phyloP scores from a whole-genome alignment of 2,113 vertebrate genomes.

The Aspiorhynchus laticeps region DNA sequence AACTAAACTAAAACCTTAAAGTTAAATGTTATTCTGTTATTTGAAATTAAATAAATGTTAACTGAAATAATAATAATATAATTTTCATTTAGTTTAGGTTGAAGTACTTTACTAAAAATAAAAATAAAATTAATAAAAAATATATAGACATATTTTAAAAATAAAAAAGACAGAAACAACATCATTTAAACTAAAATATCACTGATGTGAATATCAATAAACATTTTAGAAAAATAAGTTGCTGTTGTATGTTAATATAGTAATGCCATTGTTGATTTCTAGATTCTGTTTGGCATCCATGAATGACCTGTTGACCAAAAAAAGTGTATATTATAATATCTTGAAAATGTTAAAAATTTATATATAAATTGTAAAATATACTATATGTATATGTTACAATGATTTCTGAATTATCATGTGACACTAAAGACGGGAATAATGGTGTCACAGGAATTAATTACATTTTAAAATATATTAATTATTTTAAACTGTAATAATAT shows the following conservation, averaged over 20 bases:
- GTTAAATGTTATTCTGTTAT: not conserved
- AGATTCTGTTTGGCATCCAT: not conserved
- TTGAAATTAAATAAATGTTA: not conserved
- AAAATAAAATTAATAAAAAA: not conserved
- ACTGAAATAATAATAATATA: not conserved
- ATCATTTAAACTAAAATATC: too few species aligned
- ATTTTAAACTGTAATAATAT: too few species aligned
- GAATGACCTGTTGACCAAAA: not conserved
- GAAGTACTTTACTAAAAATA: not conserved
- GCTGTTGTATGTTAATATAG: too few species aligned
- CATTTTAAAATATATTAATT: not conserved
- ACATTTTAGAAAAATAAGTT: too few species aligned
- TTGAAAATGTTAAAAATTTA: not conserved
- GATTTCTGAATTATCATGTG: too few species aligned
- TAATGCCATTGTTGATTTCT: not conserved
- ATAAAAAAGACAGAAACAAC: too few species aligned
- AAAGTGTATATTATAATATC: not conserved
- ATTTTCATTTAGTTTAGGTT: not conserved
- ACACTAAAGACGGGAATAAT: too few species aligned
- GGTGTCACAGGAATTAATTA: not conserved
- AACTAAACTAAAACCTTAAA: not conserved
- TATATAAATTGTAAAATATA: too few species aligned
- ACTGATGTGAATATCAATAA: too few species aligned
- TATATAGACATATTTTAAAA: not conserved
- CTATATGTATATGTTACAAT: too few species aligned